These are phyloP conservation scores for Symphodus melops DNA, from an alignment of 2,113 vertebrate species.

Conservation along the genomic window DNA sequence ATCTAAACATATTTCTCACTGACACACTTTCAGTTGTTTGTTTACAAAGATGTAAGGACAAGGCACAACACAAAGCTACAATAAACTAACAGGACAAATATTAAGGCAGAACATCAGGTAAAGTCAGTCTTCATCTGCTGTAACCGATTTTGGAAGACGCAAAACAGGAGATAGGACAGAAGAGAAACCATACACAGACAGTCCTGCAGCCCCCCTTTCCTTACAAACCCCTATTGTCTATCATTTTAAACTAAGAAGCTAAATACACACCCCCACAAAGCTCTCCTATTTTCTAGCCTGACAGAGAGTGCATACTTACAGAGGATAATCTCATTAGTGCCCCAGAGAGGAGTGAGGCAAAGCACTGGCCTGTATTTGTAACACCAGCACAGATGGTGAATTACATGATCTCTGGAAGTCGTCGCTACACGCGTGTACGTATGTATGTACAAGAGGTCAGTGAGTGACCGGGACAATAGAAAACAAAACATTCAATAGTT, in stretches of 20 bases:
- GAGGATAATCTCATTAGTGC: constrained; percentile 82
- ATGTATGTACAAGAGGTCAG: constrained; percentile 54
- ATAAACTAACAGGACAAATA: background rate
- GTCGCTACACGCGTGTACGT: constrained; percentile 40
- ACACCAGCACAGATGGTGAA: constrained; percentile 75
- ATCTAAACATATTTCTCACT: background rate
- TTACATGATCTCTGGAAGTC: constrained; percentile 73
- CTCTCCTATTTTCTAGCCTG: constrained; percentile 31
- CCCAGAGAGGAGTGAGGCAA: constrained; percentile 54
- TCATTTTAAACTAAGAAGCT: constrained; percentile 17
- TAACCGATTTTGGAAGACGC: background rate
- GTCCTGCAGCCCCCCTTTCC: background rate
- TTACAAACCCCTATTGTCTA: background rate
- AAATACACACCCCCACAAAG: constrained; percentile 23
- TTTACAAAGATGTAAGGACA: background rate
- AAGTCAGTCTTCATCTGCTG: background rate
- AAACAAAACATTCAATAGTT: constrained; percentile 76
- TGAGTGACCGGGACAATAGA: constrained; percentile 62
- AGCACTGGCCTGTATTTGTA: constrained; percentile 62
- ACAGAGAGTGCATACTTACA: constrained; percentile 71
- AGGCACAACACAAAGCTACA: background rate
- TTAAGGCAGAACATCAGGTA: background rate
- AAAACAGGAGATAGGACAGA: background rate
- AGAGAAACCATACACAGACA: background rate
- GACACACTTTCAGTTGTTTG: background rate